Percentiles rank a stretch among this genome's conserved stretches.
Conservation (phyloP, 2,888 invertebrate species). For the Watsonalla cultraria region DNA sequence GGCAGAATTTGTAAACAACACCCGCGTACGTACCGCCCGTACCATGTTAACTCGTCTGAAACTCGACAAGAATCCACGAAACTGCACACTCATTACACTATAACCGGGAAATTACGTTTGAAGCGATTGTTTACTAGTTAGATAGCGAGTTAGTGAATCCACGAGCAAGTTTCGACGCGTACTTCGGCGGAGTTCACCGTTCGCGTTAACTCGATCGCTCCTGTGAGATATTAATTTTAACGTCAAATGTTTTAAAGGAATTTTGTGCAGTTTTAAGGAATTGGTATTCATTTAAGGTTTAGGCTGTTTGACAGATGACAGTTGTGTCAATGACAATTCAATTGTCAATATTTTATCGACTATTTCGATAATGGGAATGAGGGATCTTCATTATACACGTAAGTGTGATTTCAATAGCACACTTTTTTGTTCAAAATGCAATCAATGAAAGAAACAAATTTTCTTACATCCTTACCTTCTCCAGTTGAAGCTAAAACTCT, state of each 20-base stretch:
- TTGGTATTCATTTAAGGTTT: neutral
- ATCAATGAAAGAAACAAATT: no score
- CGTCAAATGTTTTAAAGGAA: constrained; percentile 2
- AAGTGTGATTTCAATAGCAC: no score
- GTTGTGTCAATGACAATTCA: no score
- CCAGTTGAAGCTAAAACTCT: no score
- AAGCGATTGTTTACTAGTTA: constrained; percentile 49
- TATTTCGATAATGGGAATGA: no score
- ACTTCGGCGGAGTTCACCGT: constrained; percentile 14
- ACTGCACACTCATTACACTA: constrained; percentile 18
- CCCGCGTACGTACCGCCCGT: neutral
- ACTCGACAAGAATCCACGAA: constrained; percentile 15
- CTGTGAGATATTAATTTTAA: constrained; percentile 8
- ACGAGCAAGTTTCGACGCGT: constrained; percentile 27
- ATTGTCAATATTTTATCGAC: no score
- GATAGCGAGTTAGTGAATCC: constrained; percentile 39
- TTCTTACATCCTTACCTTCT: no score
- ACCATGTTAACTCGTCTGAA: constrained; percentile 1
- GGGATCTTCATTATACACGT: no score
- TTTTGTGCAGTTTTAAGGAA: neutral
- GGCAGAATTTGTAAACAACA: neutral
- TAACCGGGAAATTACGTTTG: constrained; percentile 34
- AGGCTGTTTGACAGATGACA: no score
- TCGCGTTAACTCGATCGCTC: constrained; percentile 12
- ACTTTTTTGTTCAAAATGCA: no score